Base-by-base conservation (phyloP, 2,113 vertebrate genomes). In the Empidonax alnorum region DNA sequence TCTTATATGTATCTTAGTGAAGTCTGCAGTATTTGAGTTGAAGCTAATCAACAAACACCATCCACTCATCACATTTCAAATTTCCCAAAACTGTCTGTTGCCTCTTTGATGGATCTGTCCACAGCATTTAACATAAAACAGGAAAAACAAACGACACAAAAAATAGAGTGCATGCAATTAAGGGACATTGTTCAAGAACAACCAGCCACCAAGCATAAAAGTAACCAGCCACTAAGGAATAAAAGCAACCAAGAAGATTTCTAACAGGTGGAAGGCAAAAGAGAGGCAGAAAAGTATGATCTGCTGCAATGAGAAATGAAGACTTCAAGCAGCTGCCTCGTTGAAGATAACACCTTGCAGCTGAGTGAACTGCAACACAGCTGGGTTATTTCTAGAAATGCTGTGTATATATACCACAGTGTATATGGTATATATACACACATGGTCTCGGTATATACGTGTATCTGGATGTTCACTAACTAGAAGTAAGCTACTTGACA, bases 301-400 rank as follows among this genome's bases (percentile, higher is more conserved):
- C 76, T 61, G 31, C 39, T 79, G 49, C 15, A 21, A 93, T 59
- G 53, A 96, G 65, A 93, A 91, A 94, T 46, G 27, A 82, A 91
- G 85, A 76, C 61, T 91, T 90, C 52, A 77, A 69, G 68, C 78
- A 94, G 89, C 61, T 90, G 86, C 44, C 33, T 88, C 44, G 30
- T 0, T 25, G 76, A 69, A 72, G 56, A n/a, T 56, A 93, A 86
- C 81, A 58, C 46, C 44, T 52, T 52, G 31, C 76, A 95, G 76
- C 66, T 87, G 81, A 56, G 37, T 53, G 75, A 92, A 65, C 31
- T 77, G 71, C 87, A 92, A 83, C 46, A 87, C 96, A 96, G 95
- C 84, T 96, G 92, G 75, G 65, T 86, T 77, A 52, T 44, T 87
- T 92, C 71, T 49, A 44, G 53, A 76, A 76, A 83, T 74, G 37